Evolutionary conservation across 1,140 invertebrate species (phyloP), one percentile per base, ranked within the genome.

Genomic region (Lordiphosa mommai): DNA sequence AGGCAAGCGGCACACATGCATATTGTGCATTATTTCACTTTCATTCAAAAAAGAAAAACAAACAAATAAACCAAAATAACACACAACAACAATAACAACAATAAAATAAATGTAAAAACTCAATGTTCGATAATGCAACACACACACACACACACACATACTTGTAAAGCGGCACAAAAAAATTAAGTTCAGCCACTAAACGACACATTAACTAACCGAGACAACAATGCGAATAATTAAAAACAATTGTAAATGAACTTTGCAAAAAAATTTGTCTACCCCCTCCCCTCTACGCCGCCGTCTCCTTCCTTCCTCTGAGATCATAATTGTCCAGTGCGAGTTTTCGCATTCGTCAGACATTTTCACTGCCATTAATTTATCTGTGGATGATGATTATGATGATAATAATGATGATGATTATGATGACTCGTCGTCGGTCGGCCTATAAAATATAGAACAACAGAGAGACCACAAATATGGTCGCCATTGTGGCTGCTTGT

Each of bases 301-400:
- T 43, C 23, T 34, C 8, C 4, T 12, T 23, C 9, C n/a, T 46
- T 6, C 38, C 20, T 16, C 17, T 16, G 30, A 30, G 29, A 33
- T 17, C 40, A 43, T 43, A 43, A 47, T 32, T 47, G 44, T 40
- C 34, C 50, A 60, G 49, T 34, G 34, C 23, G 55, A 37, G 36
- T 36, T 33, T 51, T 50, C 20, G 10, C 17, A 56, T 71, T 65
- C 47, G 43, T 27, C 50, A 32, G 34, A 53, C 29, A 59, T 49
- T 76, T 66, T 76, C 51, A 40, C 46, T 59, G 55, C 37, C 57
- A 71, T 71, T 71, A 71, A 77, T 70, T 76, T 65, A 30, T 53
- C 20, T 41, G 43, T 10, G 12, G 20, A 32, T 10, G 17, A 20
- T 23, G 12, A 59, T 43, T n/a, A 48, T 40, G 23, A 38, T 10